A percentile compares a stretch with the other conserved stretches of the same genome.
Evolutionary conservation across 2,113 vertebrate genomes (phyloP).

Genomic region (Garra rufa): DNA sequence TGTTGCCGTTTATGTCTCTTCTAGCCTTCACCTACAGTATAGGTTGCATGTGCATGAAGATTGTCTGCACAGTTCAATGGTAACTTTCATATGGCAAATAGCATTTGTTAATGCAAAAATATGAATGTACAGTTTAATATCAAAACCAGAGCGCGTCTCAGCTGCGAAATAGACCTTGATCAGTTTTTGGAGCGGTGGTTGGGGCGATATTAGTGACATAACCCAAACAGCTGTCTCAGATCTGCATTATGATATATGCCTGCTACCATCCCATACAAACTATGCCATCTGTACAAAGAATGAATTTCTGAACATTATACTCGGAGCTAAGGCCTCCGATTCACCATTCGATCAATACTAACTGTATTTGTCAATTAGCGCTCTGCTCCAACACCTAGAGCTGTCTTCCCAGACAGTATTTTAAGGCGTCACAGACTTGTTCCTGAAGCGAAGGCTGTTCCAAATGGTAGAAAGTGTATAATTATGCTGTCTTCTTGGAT

Average conservation of each 20-base stretch:
- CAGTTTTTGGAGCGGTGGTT: slow-evolving; percentile 18
- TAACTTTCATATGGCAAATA: slow-evolving; percentile 25
- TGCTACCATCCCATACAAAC: slow-evolving; percentile 13
- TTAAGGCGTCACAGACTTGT: background rate
- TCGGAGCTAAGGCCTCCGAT: background rate
- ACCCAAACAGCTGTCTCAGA: slow-evolving; percentile 34
- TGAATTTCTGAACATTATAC: background rate
- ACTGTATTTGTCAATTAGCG: slow-evolving; percentile 19
- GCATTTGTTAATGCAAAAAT: slow-evolving; percentile 33
- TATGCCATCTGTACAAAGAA: slow-evolving; percentile 2
- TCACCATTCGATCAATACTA: slow-evolving; percentile 33
- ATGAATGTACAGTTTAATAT: slow-evolving; percentile 31
- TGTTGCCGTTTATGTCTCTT: slow-evolving; percentile 60
- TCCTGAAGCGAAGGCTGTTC: slow-evolving; percentile 17
- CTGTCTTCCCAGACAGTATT: slow-evolving; percentile 1
- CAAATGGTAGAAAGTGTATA: background rate
- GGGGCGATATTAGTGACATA: slow-evolving; percentile 19
- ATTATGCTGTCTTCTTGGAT: slow-evolving; percentile 23
- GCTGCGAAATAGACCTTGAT: slow-evolving; percentile 33
- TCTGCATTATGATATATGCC: slow-evolving; percentile 28
- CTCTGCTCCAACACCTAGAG: slow-evolving; percentile 8
- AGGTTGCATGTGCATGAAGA: background rate
- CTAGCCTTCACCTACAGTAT: slow-evolving; percentile 51
- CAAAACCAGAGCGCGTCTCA: slow-evolving; percentile 21
- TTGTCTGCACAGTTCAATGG: background rate